Conservation (phyloP, 2,888 invertebrate genomes). For the Drosophila aldrichi region DNA sequence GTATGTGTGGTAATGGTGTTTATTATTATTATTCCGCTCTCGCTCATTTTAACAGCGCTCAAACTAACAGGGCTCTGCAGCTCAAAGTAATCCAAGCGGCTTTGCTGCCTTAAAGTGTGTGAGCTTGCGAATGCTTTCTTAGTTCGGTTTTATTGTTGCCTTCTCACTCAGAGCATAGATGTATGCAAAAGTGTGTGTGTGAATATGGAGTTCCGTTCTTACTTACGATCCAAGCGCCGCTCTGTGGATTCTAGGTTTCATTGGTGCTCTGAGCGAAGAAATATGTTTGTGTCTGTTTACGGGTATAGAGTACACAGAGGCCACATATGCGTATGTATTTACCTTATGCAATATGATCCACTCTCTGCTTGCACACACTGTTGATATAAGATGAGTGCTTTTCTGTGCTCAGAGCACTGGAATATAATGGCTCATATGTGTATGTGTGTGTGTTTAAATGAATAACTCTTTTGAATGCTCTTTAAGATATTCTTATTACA, state of each 20-base stretch:
- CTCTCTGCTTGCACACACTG: background rate
- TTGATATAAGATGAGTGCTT: background rate
- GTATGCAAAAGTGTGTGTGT: too few species aligned
- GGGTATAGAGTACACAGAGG: background rate
- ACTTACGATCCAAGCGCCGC: background rate
- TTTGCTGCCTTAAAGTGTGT: too few species aligned
- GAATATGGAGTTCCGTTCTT: background rate
- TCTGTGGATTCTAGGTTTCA: background rate
- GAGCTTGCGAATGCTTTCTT: too few species aligned
- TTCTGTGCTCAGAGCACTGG: background rate
- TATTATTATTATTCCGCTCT: background rate
- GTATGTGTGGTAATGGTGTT: background rate
- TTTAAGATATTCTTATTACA: too few species aligned
- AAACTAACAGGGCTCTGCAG: too few species aligned
- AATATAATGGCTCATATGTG: background rate
- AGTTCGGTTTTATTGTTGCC: too few species aligned
- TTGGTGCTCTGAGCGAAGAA: background rate
- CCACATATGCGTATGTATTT: too few species aligned
- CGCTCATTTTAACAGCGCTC: too few species aligned
- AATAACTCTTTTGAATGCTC: too few species aligned
- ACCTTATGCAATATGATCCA: background rate
- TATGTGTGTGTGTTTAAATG: background rate
- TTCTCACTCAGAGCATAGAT: too few species aligned
- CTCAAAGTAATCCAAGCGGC: too few species aligned
- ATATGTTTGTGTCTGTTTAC: background rate